A percentile compares a stretch with the other conserved stretches of the same genome.
Conservation (phyloP, 2,113 vertebrate genomes). For the Sinosuthora webbiana region DNA sequence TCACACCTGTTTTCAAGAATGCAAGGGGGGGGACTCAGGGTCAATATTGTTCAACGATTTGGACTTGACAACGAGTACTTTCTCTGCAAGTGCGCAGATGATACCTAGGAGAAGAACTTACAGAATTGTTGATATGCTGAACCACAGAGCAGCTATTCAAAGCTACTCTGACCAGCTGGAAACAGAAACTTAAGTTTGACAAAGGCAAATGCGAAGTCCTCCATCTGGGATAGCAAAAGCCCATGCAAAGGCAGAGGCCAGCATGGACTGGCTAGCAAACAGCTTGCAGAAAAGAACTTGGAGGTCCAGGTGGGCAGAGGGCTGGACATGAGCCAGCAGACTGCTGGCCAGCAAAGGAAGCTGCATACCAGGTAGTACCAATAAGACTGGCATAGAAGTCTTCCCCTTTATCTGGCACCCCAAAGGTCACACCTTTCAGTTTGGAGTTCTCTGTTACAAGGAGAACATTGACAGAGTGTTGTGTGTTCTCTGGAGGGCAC, state of each 20-base stretch:
- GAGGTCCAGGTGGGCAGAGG: background rate
- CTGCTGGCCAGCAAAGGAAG: background rate
- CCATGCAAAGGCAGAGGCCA: background rate
- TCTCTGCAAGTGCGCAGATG: background rate
- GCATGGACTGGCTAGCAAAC: background rate
- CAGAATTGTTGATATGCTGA: background rate
- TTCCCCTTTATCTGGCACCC: background rate
- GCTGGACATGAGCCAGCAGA: background rate
- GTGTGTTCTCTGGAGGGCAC: accelerated
- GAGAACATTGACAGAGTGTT: background rate
- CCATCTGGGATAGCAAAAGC: background rate
- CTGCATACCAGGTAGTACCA: background rate
- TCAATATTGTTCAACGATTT: background rate
- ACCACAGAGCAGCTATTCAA: background rate
- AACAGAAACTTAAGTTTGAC: background rate
- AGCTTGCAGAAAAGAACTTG: background rate
- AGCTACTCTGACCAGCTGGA: background rate
- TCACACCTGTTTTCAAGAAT: background rate
- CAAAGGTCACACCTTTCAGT: background rate
- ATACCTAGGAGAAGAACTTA: background rate
- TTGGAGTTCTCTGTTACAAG: background rate
- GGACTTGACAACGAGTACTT: background rate
- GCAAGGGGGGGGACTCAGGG: background rate
- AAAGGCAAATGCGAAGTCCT: background rate
- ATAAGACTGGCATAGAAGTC: background rate